Evolutionary conservation across 2,797 vertebrate genomes (phyloP).

Genomic region (Betta splendens): DNA sequence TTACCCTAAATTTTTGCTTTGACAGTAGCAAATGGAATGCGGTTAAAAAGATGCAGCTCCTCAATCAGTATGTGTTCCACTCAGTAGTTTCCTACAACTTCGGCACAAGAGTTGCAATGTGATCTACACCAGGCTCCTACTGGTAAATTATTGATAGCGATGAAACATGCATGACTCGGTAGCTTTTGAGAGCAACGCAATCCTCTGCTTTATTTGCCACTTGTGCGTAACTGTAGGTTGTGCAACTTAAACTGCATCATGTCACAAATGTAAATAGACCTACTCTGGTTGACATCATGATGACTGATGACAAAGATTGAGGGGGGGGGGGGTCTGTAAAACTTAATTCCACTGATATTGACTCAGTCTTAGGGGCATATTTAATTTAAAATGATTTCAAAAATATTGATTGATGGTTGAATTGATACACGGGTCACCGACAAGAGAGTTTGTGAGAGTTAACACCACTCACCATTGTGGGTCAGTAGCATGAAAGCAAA

Average conservation of each 20-base stretch:
- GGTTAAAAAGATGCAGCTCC: conserved; percentile 71
- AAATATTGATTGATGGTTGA: too few relatives aligned
- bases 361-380: neutral
- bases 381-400: too few relatives aligned
- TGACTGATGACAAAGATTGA: conserved; percentile 22
- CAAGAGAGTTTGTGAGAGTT: too few relatives aligned
- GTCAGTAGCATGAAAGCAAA: too few relatives aligned
- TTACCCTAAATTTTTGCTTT: conserved; percentile 59
- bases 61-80: conserved; percentile 80
- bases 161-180: conserved; percentile 81
- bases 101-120: conserved; percentile 87
- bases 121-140: conserved; percentile 84
- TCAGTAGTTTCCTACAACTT: conserved; percentile 87
- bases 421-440: too few relatives aligned
- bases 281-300: conserved; percentile 40
- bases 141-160: conserved; percentile 83
- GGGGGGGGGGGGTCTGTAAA: conserved; percentile 11
- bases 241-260: conserved; percentile 57
- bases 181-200: conserved; percentile 74
- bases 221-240: conserved; percentile 61
- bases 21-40: conserved; percentile 58
- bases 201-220: conserved; percentile 72
- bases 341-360: neutral
- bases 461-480: too few relatives aligned
- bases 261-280: conserved; percentile 32